These are phyloP conservation scores for Dasypus novemcinctus DNA, from an alignment of 2,113 vertebrate genomes.

Conservation along the genomic window DNA sequence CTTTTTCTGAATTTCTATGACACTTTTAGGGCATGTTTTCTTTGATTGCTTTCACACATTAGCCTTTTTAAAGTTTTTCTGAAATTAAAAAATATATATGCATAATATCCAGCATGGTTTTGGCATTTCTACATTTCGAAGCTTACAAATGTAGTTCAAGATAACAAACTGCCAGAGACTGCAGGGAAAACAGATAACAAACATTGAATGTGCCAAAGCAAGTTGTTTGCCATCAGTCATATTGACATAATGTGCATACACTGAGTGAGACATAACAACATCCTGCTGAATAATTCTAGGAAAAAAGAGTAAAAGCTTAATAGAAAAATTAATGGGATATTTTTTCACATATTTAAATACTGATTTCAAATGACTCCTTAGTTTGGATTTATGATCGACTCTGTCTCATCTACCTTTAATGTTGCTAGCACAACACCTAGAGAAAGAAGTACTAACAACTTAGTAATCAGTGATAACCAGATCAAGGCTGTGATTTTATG, in stretches of 20 bases:
- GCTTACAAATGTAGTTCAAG: conserved; percentile 61
- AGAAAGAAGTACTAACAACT: background rate
- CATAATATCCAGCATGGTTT: background rate
- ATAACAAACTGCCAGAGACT: conserved; percentile 57
- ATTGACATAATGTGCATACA: background rate
- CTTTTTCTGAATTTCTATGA: background rate
- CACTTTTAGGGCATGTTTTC: background rate
- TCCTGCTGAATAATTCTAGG: conserved; percentile 15
- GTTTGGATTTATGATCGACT: background rate
- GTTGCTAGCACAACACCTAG: background rate
- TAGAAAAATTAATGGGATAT: background rate
- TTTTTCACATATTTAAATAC: conserved; percentile 2
- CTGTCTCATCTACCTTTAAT: background rate
- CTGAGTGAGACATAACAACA: conserved; percentile 10
- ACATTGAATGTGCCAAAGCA: conserved; percentile 38
- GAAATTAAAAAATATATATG: background rate
- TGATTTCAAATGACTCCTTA: background rate
- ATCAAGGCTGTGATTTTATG: background rate
- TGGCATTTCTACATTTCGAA: conserved; percentile 60
- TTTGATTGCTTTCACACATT: background rate
- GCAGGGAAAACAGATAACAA: conserved; percentile 59
- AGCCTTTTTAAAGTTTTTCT: background rate
- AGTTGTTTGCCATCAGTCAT: conserved; percentile 43
- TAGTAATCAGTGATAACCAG: background rate
- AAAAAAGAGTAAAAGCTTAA: background rate